These are phyloP conservation scores for Paragorgia papillata DNA, from an alignment of 92 coral and sea anemone species.

Conservation along the genomic window DNA sequence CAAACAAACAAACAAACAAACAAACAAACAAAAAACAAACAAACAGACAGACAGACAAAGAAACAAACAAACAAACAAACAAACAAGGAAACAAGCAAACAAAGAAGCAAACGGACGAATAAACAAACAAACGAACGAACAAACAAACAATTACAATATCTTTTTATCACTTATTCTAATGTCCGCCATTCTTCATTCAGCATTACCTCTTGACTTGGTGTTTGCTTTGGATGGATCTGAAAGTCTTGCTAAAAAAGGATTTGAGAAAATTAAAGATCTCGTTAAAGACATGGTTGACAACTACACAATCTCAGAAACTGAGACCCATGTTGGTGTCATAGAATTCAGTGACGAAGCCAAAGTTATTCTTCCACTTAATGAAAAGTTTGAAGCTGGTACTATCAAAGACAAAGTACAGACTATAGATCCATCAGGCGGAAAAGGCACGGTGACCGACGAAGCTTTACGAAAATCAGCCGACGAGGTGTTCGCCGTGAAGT, in stretches of 20 bases:
- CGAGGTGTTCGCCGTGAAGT: slow-evolving; percentile 56
- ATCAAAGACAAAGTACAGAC: neutral
- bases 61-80: too few relatives aligned
- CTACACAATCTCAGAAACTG: slow-evolving; percentile 61
- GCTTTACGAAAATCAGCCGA: slow-evolving; percentile 66
- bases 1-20: too few relatives aligned
- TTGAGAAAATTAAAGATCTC: slow-evolving; percentile 62
- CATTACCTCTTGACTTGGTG: slow-evolving; percentile 7
- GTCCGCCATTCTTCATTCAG: neutral
- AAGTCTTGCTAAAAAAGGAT: slow-evolving; percentile 59
- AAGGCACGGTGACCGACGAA: slow-evolving; percentile 32
- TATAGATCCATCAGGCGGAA: slow-evolving; percentile 29
- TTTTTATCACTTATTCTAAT: too few relatives aligned
- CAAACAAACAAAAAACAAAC: too few relatives aligned
- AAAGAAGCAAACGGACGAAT: too few relatives aligned
- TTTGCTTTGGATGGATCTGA: slow-evolving; percentile 67
- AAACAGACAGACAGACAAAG: too few relatives aligned
- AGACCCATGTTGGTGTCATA: slow-evolving; percentile 54
- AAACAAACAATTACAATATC: too few relatives aligned
- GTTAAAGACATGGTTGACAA: slow-evolving; percentile 62
- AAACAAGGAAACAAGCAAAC: too few relatives aligned
- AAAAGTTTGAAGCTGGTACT: slow-evolving; percentile 4
- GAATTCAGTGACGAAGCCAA: slow-evolving; percentile 29
- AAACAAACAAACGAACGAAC: too few relatives aligned
- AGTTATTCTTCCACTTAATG: slow-evolving; percentile 20